Evolutionary conservation across 1,140 invertebrate species (phyloP), one percentile per base, ranked within the genome.

Genomic region (Drosophila elegans): DNA sequence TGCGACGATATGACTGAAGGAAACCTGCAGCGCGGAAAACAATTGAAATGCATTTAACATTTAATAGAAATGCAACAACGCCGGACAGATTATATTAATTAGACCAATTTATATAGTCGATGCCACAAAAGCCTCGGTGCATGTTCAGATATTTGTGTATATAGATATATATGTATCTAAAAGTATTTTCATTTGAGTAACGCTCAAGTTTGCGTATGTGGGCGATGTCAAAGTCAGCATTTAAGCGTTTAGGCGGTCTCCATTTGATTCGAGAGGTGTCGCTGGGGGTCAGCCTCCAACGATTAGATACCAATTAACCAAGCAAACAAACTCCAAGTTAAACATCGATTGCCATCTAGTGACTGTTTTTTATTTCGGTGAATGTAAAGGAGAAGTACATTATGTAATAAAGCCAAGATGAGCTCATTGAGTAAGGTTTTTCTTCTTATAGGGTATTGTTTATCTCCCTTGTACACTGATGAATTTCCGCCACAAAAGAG

Each of bases 261-360:
- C 16, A 54, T 49, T 44, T 56, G 49, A 32, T 44, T 34, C 16
- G 66, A 69, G 54, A 82, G 75, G 83, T 78, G 83, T 59, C 83
- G 51, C 6, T 48, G 84, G 78, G 79, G 84, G 83, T 89, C 84
- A 89, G 66, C 45, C 55, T 54, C 59, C 44, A 67, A 41, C 61
- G 53, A 77, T 54, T 83, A 74, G 83, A 88, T 69, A 83, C 62
- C 72, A 88, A 86, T 88, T 82, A 88, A 52, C 11, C n/a, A 32
- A 36, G 16, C 48, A 69, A 39, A 39, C 45, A 69, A 62, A 66
- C 68, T 52, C 29, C 61, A 39, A 62, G 12, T 63, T 72, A 27
- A 44, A 12, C 41, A 46, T 21, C 25, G 53, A 59, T 38, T 76
- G 61, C 38, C 64, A 63, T 25, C 16, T 62, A 56, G 51, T 42